These are phyloP conservation scores for Setipinna tenuifilis DNA, from an alignment of 2,797 vertebrate genomes.

Conservation along the genomic window DNA sequence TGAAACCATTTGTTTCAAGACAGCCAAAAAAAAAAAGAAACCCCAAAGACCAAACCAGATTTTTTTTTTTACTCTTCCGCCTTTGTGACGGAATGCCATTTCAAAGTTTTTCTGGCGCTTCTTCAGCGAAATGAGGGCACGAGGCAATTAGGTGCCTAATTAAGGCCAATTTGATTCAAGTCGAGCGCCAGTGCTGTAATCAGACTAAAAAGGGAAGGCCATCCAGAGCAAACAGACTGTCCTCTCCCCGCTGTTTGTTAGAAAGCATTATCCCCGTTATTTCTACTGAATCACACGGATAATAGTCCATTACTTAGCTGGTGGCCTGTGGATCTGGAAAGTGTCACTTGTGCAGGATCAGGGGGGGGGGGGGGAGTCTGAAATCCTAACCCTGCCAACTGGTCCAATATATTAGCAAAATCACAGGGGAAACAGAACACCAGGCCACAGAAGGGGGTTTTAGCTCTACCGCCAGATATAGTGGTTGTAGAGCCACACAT, in stretches of 20 bases:
- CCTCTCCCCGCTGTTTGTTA: background rate
- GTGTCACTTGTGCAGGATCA: background rate
- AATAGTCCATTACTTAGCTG: constrained; percentile 20
- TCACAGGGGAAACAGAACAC: background rate
- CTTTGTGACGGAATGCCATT: background rate
- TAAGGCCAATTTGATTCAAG: constrained; percentile 29
- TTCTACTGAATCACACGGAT: constrained; percentile 24
- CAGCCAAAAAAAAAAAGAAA: background rate
- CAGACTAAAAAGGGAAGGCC: background rate
- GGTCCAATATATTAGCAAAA: background rate
- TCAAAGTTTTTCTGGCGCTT: background rate
- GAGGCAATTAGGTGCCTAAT: constrained; percentile 19
- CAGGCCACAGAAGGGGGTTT: background rate
- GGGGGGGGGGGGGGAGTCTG: background rate
- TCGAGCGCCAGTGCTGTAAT: background rate
- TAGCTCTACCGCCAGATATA: background rate
- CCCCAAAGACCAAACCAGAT: background rate
- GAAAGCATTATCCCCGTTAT: background rate
- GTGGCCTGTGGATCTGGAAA: constrained; percentile 7
- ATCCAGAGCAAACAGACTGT: background rate
- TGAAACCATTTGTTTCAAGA: background rate
- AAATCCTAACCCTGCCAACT: constrained; percentile 13
- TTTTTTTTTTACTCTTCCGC: background rate
- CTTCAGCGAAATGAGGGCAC: constrained; percentile 1
- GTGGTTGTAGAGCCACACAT: background rate